Conservation (phyloP, 2,113 vertebrate genomes). For the Ariopsis seemanni region DNA sequence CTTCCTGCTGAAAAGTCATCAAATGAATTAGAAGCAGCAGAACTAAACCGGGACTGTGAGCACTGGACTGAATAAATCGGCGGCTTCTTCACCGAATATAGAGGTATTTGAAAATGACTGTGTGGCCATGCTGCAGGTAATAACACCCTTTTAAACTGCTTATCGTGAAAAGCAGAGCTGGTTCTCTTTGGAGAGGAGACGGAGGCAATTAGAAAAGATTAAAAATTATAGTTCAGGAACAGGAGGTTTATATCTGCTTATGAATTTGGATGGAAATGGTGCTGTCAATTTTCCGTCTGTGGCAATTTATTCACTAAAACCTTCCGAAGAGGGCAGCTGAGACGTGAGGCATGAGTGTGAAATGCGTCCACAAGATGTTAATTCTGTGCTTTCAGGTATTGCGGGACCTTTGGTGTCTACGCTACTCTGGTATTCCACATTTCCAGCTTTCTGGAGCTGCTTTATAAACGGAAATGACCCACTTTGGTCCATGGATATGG, state of each 20-base stretch:
- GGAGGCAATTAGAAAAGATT: neutral
- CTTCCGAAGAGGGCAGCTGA: conserved; percentile 34
- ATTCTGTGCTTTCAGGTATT: conserved; percentile 8
- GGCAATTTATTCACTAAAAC: conserved; percentile 20
- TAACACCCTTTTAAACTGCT: neutral
- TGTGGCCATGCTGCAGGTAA: neutral
- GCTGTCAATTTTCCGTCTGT: neutral
- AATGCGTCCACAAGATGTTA: conserved; percentile 33
- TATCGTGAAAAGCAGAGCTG: conserved; percentile 4
- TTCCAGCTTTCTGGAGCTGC: neutral
- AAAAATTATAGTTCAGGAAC: neutral
- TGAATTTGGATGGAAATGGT: neutral
- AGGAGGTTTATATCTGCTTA: neutral
- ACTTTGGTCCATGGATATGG: neutral
- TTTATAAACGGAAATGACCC: neutral
- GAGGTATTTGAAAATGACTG: neutral
- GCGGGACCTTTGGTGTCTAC: conserved; percentile 14
- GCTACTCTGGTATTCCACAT: neutral
- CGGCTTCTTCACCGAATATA: neutral
- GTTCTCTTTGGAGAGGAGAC: neutral
- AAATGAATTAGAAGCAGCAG: conserved; percentile 23
- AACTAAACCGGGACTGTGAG: conserved; percentile 14
- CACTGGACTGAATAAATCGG: neutral
- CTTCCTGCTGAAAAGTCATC: conserved; percentile 4
- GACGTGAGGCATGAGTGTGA: neutral